Conservation (phyloP, 2,888 invertebrate genomes). For the Nematopogon swammerdamellus region DNA sequence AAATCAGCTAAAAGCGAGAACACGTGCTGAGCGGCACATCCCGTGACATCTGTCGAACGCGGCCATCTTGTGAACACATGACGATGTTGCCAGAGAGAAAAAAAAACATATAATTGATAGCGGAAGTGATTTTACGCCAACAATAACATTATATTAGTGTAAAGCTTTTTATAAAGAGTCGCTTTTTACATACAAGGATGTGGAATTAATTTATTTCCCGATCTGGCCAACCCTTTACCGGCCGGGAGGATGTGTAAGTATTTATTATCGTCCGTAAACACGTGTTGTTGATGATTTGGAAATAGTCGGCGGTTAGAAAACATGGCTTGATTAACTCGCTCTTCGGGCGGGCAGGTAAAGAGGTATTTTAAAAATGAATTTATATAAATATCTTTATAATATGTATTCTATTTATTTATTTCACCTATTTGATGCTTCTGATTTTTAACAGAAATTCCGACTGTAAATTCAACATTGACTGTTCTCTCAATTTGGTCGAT, state of each 20-base stretch:
- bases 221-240: slow-evolving; percentile 35
- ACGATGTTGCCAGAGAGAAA: slow-evolving; percentile 41
- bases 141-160: slow-evolving; percentile 26
- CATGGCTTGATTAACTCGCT: background rate
- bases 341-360: background rate
- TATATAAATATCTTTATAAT: too few relatives aligned
- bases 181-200: slow-evolving; percentile 30
- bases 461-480: too few relatives aligned
- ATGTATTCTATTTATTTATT: too few relatives aligned
- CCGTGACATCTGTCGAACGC: slow-evolving; percentile 30
- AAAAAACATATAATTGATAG: slow-evolving; percentile 36
- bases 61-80: slow-evolving; percentile 32
- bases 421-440: too few relatives aligned
- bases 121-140: slow-evolving; percentile 51
- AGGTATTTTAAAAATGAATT: too few relatives aligned
- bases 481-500: too few relatives aligned
- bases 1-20: too few relatives aligned
- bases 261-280: background rate
- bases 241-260: slow-evolving; percentile 14
- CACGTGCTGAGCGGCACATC: slow-evolving; percentile 12
- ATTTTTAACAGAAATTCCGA: too few relatives aligned
- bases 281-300: background rate
- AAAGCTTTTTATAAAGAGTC: slow-evolving; percentile 18
- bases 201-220: slow-evolving; percentile 49
- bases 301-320: background rate